Evolutionary conservation across 2,888 invertebrate species (phyloP), one percentile per base, ranked within the genome.

Genomic region (Mamestra brassicae): DNA sequence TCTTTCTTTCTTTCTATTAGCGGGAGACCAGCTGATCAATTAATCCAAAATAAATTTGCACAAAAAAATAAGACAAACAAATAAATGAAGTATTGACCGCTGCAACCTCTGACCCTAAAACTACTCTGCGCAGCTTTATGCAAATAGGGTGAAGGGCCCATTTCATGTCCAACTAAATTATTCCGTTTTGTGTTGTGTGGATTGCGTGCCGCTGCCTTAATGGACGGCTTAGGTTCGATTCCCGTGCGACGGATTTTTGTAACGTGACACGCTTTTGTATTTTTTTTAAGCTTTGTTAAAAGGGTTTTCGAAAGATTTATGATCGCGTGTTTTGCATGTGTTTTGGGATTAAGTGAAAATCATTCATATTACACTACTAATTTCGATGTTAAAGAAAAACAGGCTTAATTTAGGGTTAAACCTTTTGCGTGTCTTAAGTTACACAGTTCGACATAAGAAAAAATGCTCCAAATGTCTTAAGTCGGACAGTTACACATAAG

Each of bases 101-200:
- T 34, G 11, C 0, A 47, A 0, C 38, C 50, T 81, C 79, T 86
- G 55, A 7, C 26, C 1, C 34, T 55, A 38, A 55, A 80, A 81
- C 71, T 84, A 87, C 71, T 78, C 84, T 87, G n/a, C 65, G 0
- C 13, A n/a, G 6, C 50, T 73, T 17, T 73, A 83, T 79, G 77
- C 71, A 90, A 90, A 92, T 89, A 85, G 83, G 88, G 82, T 79
- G 84, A 77, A 86, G 83, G 87, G 85, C 86, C 90, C 90, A 91
- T 90, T 88, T 90, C 87, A 90, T 91, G 90, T 90, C 79, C 89
- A 86, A 90, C 90, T 91, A 88, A 92, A 93, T 93, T 89, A 93
- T 92, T 93, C 89, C 55, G 64, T 85, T 85, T 81, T 83, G 83
- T 85, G 88, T 87, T n/a, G n/a, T n/a, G n/a, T n/a, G 83, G 85